Evolutionary conservation across 2,113 vertebrate genomes (phyloP).

Genomic region (Nothocercus julius): DNA sequence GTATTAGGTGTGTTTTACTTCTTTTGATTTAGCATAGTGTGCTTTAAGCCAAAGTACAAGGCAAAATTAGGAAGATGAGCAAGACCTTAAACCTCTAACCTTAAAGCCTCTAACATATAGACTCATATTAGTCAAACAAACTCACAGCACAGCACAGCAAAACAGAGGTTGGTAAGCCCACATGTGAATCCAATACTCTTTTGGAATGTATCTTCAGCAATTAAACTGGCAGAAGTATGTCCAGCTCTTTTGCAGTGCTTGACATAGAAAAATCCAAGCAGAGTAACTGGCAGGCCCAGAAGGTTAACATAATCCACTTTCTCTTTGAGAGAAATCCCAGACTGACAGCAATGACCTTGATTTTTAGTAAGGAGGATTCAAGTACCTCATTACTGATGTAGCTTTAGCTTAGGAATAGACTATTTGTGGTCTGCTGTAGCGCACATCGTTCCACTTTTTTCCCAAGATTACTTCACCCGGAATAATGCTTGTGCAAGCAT

Average conservation of each 20-base stretch:
- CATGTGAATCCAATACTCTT: background rate
- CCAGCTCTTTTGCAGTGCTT: background rate
- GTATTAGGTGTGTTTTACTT: background rate
- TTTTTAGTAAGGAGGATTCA: background rate
- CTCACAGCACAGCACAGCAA: background rate
- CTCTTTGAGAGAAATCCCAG: background rate
- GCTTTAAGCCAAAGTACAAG: background rate
- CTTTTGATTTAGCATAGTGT: background rate
- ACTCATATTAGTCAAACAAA: background rate
- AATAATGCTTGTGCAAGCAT: background rate
- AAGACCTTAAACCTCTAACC: background rate
- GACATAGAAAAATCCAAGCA: background rate
- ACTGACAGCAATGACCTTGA: background rate
- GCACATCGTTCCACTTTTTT: background rate
- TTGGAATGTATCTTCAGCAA: background rate
- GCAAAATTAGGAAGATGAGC: slow-evolving; percentile 20
- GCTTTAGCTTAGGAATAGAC: background rate
- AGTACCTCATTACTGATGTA: background rate
- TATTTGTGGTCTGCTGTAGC: background rate
- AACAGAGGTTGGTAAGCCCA: background rate
- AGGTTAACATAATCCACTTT: background rate
- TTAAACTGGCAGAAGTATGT: background rate
- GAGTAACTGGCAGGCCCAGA: background rate
- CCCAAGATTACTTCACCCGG: background rate
- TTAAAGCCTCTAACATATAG: background rate